These are phyloP conservation scores for Mythimna impura DNA, from an alignment of 2,888 invertebrate genomes.

Conservation along the genomic window DNA sequence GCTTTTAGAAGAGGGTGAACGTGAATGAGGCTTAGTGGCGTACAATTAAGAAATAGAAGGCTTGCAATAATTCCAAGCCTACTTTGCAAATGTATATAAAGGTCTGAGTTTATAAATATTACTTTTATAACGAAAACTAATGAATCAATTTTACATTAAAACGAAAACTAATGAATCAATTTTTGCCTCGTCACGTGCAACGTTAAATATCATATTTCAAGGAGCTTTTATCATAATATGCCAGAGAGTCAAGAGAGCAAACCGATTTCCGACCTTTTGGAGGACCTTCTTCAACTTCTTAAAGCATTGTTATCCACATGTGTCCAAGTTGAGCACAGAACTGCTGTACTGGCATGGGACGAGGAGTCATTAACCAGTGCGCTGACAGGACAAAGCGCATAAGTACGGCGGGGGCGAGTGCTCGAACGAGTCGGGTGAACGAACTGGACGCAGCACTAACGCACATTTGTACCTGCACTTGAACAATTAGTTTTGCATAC, in stretches of 20 bases:
- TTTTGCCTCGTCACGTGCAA: background rate
- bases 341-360: slow-evolving; percentile 17
- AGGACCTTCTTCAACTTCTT: slow-evolving; percentile 25
- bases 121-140: background rate
- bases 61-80: background rate
- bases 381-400: slow-evolving; percentile 68
- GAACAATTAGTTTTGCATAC: slow-evolving; percentile 48
- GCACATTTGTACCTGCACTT: slow-evolving; percentile 46
- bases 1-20: background rate
- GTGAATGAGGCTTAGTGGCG: background rate
- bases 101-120: background rate
- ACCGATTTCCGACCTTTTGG: slow-evolving; percentile 30
- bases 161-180: background rate
- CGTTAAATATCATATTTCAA: slow-evolving; percentile 11
- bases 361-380: slow-evolving; percentile 56
- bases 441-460: slow-evolving; percentile 48
- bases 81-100: background rate
- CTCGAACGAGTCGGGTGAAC: slow-evolving; percentile 51
- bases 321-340: slow-evolving; percentile 22
- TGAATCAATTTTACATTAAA: slow-evolving; percentile 5
- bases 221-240: slow-evolving; percentile 22
- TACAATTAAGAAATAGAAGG: background rate
- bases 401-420: slow-evolving; percentile 49
- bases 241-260: slow-evolving; percentile 14
- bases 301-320: slow-evolving; percentile 28